Conservation (phyloP, 2,797 vertebrate genomes). For the Fistularia tabacaria region DNA sequence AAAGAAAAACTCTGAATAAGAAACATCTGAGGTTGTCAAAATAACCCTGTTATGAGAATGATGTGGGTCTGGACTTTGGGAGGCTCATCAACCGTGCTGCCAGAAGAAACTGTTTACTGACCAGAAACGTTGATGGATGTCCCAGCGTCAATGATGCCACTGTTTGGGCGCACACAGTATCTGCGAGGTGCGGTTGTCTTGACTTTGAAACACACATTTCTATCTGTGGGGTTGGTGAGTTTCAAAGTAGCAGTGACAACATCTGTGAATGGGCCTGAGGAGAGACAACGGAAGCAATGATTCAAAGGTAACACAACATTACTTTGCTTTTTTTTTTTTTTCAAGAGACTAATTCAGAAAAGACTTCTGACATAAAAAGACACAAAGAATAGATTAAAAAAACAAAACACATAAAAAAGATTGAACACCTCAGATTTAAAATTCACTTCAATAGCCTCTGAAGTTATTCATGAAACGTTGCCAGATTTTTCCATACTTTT, state of each 20-base stretch:
- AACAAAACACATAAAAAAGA: no score
- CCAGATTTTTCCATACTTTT: no score
- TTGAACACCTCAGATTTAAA: no score
- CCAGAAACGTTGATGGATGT: constrained; percentile 89
- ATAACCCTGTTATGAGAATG: constrained; percentile 4
- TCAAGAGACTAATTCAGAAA: no score
- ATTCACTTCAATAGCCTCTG: no score
- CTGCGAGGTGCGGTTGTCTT: constrained; percentile 94
- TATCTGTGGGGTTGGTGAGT: constrained; percentile 90
- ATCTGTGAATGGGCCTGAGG: constrained; percentile 90
- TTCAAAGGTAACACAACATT: neutral
- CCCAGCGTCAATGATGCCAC: constrained; percentile 88
- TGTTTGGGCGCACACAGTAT: constrained; percentile 96
- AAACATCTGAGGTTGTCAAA: no score
- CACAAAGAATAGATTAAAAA: no score
- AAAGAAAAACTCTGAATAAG: no score
- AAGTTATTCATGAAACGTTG: no score
- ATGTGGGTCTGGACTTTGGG: neutral
- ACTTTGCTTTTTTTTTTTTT: no score
- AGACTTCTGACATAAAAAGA: no score
- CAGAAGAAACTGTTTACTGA: constrained; percentile 46
- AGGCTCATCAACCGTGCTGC: neutral
- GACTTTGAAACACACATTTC: constrained; percentile 95
- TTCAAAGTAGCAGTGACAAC: constrained; percentile 93
- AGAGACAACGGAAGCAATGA: constrained; percentile 27